Base-by-base conservation (phyloP, 2,888 invertebrate genomes). In the Cryptus armator region DNA sequence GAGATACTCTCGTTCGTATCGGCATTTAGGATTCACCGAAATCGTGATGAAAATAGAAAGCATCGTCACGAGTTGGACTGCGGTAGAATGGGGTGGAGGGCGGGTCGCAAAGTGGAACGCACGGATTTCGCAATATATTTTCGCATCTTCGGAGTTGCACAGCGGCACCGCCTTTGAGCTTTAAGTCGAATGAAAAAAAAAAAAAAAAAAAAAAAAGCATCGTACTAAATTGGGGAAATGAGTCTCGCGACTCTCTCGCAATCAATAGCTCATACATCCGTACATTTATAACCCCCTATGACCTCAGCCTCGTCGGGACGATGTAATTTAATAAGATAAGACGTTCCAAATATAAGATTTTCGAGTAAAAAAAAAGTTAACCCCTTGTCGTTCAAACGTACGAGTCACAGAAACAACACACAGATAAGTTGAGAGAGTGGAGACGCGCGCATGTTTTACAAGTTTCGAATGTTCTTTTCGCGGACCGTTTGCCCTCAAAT, bases 101-200 rank as follows among this genome's bases (percentile, higher is more conserved):
- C 86, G 85, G 85, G 84, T 81, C 83, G 86, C 81, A 81, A 90
- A 89, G 86, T 89, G 87, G 88, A 86, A 85, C 89, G 83, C 86
- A 68, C 59, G 72, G 77, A 86, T 84, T 85, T 88, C 78, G 87
- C 82, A 88, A 89, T 90, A 62, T 88, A 90, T 89, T 89, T 88
- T 89, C 83, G 85, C 87, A 87, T 87, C 84, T 62, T 43, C 43
- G 6, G 59, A 74, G 74, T 24, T 24, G 24, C 24, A 24, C 24
- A 66, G 46, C 24, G 37, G 5, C 14, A n/a, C 9, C 71, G 24
- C 19, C 3, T 16, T 48, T 19, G 59, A 74, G 43, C 62, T 64
- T 71, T 70, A 67, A 48, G 14, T 29, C 29, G 70, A 44, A 62
- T 32, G 72, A 77, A 70, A 70, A 24, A 12, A 78, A 44, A 77